Evolutionary conservation across 2,888 invertebrate species (phyloP), one percentile per base, ranked within the genome.

Genomic region (Bembecia ichneumoniformis): DNA sequence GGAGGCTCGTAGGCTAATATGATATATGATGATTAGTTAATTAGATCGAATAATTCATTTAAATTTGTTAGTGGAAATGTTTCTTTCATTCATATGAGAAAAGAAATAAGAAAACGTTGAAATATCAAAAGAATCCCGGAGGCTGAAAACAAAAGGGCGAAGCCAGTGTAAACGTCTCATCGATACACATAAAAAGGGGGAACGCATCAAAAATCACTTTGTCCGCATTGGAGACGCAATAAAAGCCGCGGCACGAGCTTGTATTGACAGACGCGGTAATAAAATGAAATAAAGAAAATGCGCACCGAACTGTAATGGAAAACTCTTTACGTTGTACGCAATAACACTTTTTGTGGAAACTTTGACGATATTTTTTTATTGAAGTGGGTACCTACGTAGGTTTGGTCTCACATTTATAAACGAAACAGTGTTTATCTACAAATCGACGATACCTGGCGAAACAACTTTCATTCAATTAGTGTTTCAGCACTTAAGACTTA

Each of bases 181-280:
- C 66, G 71, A 65, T 71, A 67, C 68, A 71, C 69, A 72, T 76
- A 75, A 76, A 76, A 68, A 68, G 14, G 14, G 48, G 51, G 55
- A 54, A 68, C 75, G 67, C 77, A 81, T 81, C 80, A 81, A 81
- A 81, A 80, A 78, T 81, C 80, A 80, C 80, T 80, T 79, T 75
- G 73, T 65, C 64, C 68, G 78, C 77, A 71, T 64, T 51, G 63
- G 64, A 63, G 64, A 57, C 61, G 66, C 65, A 63, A 71, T 77
- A 76, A 76, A 75, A 66, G 47, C 62, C 66, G 59, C 71, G 66
- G 20, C 34, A 7, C 34, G 46, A 46, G 46, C 46, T 44, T 16
- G 44, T 44, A 49, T 49, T 45, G 49, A 49, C 45, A 43, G 45
- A 44, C 65, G 62, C 60, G 60, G 60, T 60, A 59, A 70, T 70